phyloP scores from a whole-genome alignment of 2,888 invertebrate genomes.

The Brachyopa scutellaris region DNA sequence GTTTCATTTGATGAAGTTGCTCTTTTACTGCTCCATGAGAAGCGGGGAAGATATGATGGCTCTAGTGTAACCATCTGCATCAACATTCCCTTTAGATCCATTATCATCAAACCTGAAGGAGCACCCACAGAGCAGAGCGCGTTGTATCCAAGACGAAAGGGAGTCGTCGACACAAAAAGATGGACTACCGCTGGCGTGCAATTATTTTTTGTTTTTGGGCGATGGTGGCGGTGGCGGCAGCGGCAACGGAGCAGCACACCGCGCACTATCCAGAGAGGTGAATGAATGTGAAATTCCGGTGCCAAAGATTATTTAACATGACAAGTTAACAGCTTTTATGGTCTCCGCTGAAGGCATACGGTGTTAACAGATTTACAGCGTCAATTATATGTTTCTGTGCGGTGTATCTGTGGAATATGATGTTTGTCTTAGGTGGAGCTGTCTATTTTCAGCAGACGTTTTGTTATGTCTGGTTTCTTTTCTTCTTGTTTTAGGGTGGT shows the following conservation, averaged over 20 bases:
- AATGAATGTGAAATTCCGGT: constrained; percentile 69
- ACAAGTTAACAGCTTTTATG: constrained; percentile 73
- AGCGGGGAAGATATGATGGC: constrained; percentile 31
- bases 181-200: constrained; percentile 69
- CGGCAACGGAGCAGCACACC: neutral
- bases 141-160: neutral
- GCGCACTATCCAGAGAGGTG: constrained; percentile 43
- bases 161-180: constrained; percentile 31
- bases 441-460: constrained; percentile 64
- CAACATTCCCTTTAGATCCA: constrained; percentile 65
- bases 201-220: constrained; percentile 51
- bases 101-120: constrained; percentile 58
- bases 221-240: constrained; percentile 7
- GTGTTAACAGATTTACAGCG: constrained; percentile 73
- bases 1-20: constrained; percentile 48
- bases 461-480: constrained; percentile 36
- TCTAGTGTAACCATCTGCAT: constrained; percentile 66
- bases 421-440: constrained; percentile 61
- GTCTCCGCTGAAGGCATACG: constrained; percentile 71
- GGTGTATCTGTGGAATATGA: constrained; percentile 53
- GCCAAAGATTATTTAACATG: constrained; percentile 72
- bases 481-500: no score
- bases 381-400: constrained; percentile 67
- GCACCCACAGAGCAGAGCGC: constrained; percentile 31
- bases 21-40: constrained; percentile 35